A percentile compares a stretch with the other conserved stretches of the same genome.
Conservation (phyloP, 2,797 vertebrate genomes). For the Pelodytes ibericus region DNA sequence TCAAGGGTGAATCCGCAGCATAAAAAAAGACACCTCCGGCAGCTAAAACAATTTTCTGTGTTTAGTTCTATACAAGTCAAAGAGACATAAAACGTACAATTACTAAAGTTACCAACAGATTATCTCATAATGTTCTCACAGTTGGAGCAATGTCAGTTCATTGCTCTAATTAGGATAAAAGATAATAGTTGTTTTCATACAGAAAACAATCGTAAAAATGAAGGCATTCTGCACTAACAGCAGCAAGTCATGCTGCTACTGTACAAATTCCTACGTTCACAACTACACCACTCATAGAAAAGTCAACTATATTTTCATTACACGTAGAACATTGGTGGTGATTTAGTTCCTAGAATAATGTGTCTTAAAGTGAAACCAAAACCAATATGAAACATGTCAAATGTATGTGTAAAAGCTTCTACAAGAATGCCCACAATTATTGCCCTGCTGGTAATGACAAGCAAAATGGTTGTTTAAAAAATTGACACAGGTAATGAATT, state of each 20-base stretch:
- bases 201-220: conserved; percentile 45
- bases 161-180: conserved; percentile 47
- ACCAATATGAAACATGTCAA: no score
- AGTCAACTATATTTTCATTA: not conserved
- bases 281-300: not conserved
- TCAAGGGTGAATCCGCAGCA: no score
- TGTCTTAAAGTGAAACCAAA: not conserved
- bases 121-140: conserved; percentile 51
- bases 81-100: conserved; percentile 46
- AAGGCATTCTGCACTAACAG: conserved; percentile 19
- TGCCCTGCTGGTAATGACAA: no score
- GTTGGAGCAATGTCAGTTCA: conserved; percentile 48
- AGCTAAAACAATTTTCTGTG: conserved; percentile 31
- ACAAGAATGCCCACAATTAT: no score
- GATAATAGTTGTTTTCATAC: conserved; percentile 46
- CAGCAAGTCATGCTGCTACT: conserved; percentile 25
- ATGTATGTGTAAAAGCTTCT: no score
- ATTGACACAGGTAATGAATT: no score
- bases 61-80: conserved; percentile 26
- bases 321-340: not conserved
- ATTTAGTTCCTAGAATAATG: not conserved
- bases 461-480: no score
- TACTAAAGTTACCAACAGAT: conserved; percentile 50
- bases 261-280: not conserved
- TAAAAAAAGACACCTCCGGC: conserved; percentile 19